Base-by-base conservation (phyloP, 2,797 vertebrate genomes). In the Thripadectes ignobilis region DNA sequence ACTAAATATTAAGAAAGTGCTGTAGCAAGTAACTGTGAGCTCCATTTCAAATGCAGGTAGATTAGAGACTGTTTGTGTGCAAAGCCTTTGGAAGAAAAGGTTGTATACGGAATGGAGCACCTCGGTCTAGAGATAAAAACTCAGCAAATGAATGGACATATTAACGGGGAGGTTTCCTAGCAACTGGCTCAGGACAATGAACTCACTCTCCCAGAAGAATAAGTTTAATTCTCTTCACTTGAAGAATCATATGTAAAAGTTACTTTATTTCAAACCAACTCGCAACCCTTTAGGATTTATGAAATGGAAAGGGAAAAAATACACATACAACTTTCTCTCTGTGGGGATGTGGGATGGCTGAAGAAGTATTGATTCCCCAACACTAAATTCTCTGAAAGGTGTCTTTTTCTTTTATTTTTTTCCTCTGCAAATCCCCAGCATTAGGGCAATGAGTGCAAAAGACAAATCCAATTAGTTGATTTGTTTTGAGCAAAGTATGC, bases 101-200 rank as follows among this genome's bases (percentile, higher is more conserved):
- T 22, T 30, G 41, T 54, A n/a, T 22, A 51, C 24, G 43, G 49
- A 74, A 93, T 32, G 24, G 88, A 72, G n/a, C 20, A 45, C 62
- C 22, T 65, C 30, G 26, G 14, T 74, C 73, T 71, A 76, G 36
- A 80, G 61, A 92, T 51, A 88, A 93, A 95, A 93, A 54, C 21
- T 72, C 46, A 36, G 23, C 6, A 84, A 86, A 92, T 66, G 61
- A 92, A 88, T 51, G 52, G 78, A 77, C 27, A 54, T 46, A 88
- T 88, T 93, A 95, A 49, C 27, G 46, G 52, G 61, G 38, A 91
- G 22, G 75, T 96, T 72, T 93, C 94, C 91, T 95, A 94, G 94
- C 84, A 97, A 94, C 94, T 67, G 26, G 12, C 14, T 91, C 27
- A 80, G 39, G 61, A 88, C 57, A 79, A 74, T 77, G 36, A 83